Evolutionary conservation across 2,888 invertebrate species (phyloP).

Genomic region (Opisthograptis luteolata): DNA sequence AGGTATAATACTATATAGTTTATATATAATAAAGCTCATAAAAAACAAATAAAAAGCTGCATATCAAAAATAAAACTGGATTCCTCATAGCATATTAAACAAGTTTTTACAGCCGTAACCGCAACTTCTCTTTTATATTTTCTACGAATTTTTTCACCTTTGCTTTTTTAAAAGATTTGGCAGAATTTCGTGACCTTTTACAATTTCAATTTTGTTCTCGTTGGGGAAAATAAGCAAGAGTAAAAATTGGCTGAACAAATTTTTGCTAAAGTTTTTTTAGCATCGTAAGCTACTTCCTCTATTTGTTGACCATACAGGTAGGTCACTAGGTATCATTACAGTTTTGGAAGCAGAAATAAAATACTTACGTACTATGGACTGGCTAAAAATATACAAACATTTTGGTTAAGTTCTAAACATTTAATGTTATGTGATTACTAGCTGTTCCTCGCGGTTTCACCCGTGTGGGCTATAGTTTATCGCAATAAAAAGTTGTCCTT

Average conservation of each 20-base stretch:
- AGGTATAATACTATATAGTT: neutral
- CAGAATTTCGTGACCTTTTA: slow-evolving; percentile 14
- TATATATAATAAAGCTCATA: neutral
- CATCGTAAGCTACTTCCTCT: neutral
- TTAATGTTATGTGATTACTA: too few species aligned
- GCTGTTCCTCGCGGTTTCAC: too few species aligned
- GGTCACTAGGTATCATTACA: too few species aligned
- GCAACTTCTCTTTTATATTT: slow-evolving; percentile 35
- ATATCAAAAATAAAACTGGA: slow-evolving; percentile 21
- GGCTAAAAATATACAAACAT: too few species aligned
- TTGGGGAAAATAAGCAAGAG: slow-evolving; percentile 14
- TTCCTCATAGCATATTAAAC: slow-evolving; percentile 34
- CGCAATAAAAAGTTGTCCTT: too few species aligned
- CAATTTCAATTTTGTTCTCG: slow-evolving; percentile 17
- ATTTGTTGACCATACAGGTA: too few species aligned
- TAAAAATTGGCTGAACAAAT: slow-evolving; percentile 13
- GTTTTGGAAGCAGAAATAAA: too few species aligned
- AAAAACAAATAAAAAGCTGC: slow-evolving; percentile 10
- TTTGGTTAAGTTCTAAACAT: too few species aligned
- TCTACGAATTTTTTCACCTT: slow-evolving; percentile 29
- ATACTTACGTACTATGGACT: too few species aligned
- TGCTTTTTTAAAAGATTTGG: slow-evolving; percentile 12
- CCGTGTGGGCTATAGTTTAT: too few species aligned
- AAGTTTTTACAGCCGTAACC: slow-evolving; percentile 34
- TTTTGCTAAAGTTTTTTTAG: slow-evolving; percentile 6